phyloP scores from a whole-genome alignment of 2,888 invertebrate genomes.

The Shargacucullia verbasci region DNA sequence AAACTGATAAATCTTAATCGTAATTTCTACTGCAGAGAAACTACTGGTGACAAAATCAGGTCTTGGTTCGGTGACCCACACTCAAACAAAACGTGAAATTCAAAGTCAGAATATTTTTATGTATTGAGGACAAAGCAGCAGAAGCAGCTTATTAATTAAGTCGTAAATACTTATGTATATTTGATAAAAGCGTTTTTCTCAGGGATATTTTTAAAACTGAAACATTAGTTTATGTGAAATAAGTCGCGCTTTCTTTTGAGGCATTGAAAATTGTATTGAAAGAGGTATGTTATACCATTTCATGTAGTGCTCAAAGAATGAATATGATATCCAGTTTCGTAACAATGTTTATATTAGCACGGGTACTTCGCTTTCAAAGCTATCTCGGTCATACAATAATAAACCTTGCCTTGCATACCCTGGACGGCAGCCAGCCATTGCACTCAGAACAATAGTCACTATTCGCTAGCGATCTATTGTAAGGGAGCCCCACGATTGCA shows the following conservation, averaged over 20 bases:
- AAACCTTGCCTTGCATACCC: slow-evolving; percentile 34
- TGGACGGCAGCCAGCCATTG: slow-evolving; percentile 49
- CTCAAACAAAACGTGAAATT: slow-evolving; percentile 18
- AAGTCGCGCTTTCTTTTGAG: too few species aligned
- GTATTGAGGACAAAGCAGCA: slow-evolving; percentile 3
- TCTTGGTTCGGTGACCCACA: slow-evolving; percentile 30
- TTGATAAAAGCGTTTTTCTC: too few species aligned
- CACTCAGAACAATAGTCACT: slow-evolving; percentile 42
- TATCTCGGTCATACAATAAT: slow-evolving; percentile 54
- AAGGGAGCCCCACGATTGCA: slow-evolving; percentile 34
- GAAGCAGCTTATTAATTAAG: background rate
- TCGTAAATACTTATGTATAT: too few species aligned
- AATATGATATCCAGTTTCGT: slow-evolving; percentile 43
- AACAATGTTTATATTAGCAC: slow-evolving; percentile 47
- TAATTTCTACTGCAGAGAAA: slow-evolving; percentile 1
- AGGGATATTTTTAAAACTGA: too few species aligned
- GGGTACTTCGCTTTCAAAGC: slow-evolving; percentile 44
- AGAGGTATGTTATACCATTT: slow-evolving; percentile 2
- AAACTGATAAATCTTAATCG: slow-evolving; percentile 17
- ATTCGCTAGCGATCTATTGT: slow-evolving; percentile 36
- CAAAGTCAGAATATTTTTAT: background rate
- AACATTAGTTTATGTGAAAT: too few species aligned
- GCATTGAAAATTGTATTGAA: too few species aligned
- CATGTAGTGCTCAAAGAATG: slow-evolving; percentile 31
- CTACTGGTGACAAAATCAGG: slow-evolving; percentile 30